Evolutionary conservation across 2,113 vertebrate species (phyloP), one percentile per base, ranked within the genome.

Genomic region (Onychostoma macrolepis): DNA sequence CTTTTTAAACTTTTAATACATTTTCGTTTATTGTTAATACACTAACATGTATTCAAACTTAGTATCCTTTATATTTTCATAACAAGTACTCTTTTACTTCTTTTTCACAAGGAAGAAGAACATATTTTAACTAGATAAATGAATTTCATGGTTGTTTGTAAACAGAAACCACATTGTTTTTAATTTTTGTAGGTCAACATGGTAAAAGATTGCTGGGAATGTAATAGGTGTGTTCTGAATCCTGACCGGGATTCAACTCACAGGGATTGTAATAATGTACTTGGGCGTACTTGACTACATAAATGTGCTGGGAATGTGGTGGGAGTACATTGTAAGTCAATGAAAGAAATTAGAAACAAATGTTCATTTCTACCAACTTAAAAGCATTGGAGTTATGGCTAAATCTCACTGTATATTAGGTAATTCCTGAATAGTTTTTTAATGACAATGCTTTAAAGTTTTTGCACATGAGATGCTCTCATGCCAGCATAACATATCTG

Each of bases 281-380:
- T 61, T 65, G 80, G 58, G 36, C 8, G n/a, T 67, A 65, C 26
- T 48, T 67, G 41, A 50, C n/a, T 82, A 17, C 79, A 30, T 83
- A n/a, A 80, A 78, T 30, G 77, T 50, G 41, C 41, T 81, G 33
- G 80, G 58, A 81, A 81, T 81, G 58, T 81, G 36, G 56, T 65
- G 38, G 58, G 80, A 82, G 80, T 82, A 67, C 38, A 82, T 19
- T 67, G 7, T 11, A 81, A 19, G 38, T 30, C n/a, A 28, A 19
- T 67, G 7, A 65, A 67, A 65, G n/a, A 15, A 76, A 76, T 45
- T 6, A 45, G 15, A 82, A 82, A 80, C 56, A 82, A 65, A 65
- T 82, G 13, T 45, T 63, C 4, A 30, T 82, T 63, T 82, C 38
- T 45, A 17, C n/a, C 24, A 45, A 26, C 58, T 24, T 41, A 12